Conservation (phyloP, 2,888 invertebrate genomes). For the Aphidoletes aphidimyza region DNA sequence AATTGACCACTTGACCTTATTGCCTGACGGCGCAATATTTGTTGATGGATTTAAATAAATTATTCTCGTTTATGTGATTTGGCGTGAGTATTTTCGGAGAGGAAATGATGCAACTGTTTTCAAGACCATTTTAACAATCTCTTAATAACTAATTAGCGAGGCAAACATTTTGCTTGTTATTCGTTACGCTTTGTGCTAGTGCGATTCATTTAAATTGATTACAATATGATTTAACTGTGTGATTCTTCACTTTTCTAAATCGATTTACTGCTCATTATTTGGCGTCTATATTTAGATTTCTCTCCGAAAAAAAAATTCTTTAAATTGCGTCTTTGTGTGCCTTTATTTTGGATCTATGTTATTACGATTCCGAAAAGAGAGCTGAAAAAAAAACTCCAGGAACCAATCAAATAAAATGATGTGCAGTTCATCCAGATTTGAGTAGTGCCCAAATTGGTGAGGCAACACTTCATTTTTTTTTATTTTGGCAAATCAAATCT, state of each 20-base stretch:
- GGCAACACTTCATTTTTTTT: no score
- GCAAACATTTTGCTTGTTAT: background rate
- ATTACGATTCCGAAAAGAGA: no score
- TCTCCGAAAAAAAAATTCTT: background rate
- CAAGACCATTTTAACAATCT: background rate
- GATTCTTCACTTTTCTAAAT: background rate
- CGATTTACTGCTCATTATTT: background rate
- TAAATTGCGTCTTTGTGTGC: background rate
- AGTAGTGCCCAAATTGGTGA: no score
- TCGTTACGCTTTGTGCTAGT: background rate
- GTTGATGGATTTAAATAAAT: background rate
- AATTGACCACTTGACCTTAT: slow-evolving; percentile 29
- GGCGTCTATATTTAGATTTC: background rate
- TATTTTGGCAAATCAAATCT: slow-evolving; percentile 17
- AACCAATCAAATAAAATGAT: no score
- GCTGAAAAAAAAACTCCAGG: no score
- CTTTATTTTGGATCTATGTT: no score
- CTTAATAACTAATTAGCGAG: slow-evolving; percentile 23
- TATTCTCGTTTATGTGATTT: background rate
- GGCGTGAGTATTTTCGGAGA: background rate
- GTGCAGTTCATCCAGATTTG: no score
- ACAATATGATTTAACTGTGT: no score
- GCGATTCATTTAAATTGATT: no score
- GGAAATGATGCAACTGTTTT: background rate
- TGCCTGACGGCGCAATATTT: background rate